Evolutionary conservation across 1,140 invertebrate species (phyloP).

Genomic region (Drosophila pectinifera): DNA sequence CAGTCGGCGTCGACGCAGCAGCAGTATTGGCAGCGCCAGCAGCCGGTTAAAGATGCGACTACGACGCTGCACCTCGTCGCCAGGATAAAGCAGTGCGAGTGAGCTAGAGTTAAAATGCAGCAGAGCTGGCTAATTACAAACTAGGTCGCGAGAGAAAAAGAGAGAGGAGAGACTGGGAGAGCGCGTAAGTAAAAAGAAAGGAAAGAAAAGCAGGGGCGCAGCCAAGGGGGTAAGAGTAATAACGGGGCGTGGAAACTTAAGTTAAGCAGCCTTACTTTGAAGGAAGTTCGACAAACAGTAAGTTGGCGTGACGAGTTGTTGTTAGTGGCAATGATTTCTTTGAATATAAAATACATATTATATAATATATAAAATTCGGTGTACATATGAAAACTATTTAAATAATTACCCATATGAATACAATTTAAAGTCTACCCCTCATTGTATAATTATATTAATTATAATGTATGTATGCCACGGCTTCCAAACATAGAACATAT

Average conservation of each 20-base stretch:
- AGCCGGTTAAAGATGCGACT: conserved; percentile 69
- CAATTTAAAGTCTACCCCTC: conserved; percentile 3
- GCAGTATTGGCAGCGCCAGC: conserved; percentile 56
- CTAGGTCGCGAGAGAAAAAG: conserved; percentile 13
- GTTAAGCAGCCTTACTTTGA: conserved; percentile 9
- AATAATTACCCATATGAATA: conserved; percentile 7
- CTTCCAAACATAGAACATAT: conserved; percentile 35
- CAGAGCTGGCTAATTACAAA: conserved; percentile 11
- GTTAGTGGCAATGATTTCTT: conserved; percentile 26
- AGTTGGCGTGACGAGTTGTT: conserved; percentile 32
- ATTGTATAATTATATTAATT: conserved; percentile 47
- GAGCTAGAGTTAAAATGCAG: background rate
- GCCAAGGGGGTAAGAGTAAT: conserved; percentile 6
- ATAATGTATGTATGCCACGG: conserved; percentile 33
- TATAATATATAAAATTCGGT: conserved; percentile 30
- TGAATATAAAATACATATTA: conserved; percentile 29
- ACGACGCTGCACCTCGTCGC: conserved; percentile 65
- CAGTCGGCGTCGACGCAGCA: conserved; percentile 64
- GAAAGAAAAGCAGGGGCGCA: conserved; percentile 5
- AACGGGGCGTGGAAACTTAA: background rate
- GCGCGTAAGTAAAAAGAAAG: conserved; percentile 2
- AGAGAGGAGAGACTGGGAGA: conserved; percentile 38
- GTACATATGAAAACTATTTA: conserved; percentile 46
- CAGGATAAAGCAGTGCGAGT: conserved; percentile 44
- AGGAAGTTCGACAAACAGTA: background rate